Percentiles rank a stretch among this genome's conserved stretches.
Evolutionary conservation across 1,140 invertebrate species (phyloP).

Genomic region (Saccostrea echinata): DNA sequence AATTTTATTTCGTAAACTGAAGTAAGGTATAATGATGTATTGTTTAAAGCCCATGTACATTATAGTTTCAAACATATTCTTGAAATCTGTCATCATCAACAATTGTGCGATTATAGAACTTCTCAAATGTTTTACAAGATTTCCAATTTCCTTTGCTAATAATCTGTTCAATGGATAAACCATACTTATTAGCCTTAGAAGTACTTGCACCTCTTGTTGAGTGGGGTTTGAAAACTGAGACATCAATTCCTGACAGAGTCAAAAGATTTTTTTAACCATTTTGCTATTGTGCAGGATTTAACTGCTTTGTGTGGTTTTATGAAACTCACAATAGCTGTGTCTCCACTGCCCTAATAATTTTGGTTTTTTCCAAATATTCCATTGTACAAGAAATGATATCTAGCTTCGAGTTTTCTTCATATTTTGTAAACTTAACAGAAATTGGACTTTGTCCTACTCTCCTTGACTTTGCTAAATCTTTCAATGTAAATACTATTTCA

Average conservation of each 20-base stretch:
- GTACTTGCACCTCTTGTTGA: constrained; percentile 50
- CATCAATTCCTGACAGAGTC: constrained; percentile 23
- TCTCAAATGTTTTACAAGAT: constrained; percentile 40
- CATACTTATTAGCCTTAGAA: constrained; percentile 45
- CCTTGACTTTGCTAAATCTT: constrained; percentile 27
- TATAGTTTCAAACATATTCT: not conserved
- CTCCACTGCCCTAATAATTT: not conserved
- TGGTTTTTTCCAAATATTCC: constrained; percentile 32
- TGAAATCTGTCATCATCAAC: not conserved
- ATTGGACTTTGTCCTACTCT: constrained; percentile 14
- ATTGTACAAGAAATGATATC: constrained; percentile 21
- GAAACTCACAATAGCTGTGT: constrained; percentile 34
- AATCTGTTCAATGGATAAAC: constrained; percentile 46
- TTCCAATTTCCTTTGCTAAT: constrained; percentile 48
- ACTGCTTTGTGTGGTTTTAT: constrained; percentile 45
- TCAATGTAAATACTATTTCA: constrained; percentile 40
- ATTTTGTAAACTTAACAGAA: not conserved
- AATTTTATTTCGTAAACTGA: constrained; percentile 53
- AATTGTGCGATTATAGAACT: constrained; percentile 35
- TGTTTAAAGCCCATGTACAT: constrained; percentile 41
- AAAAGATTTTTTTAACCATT: constrained; percentile 43
- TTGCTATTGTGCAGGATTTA: constrained; percentile 46
- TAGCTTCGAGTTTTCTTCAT: constrained; percentile 1
- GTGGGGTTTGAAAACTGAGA: constrained; percentile 37
- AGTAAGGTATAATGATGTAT: constrained; percentile 57